Conservation (phyloP, 92 coral and sea anemone species). For the Porites lobata region DNA sequence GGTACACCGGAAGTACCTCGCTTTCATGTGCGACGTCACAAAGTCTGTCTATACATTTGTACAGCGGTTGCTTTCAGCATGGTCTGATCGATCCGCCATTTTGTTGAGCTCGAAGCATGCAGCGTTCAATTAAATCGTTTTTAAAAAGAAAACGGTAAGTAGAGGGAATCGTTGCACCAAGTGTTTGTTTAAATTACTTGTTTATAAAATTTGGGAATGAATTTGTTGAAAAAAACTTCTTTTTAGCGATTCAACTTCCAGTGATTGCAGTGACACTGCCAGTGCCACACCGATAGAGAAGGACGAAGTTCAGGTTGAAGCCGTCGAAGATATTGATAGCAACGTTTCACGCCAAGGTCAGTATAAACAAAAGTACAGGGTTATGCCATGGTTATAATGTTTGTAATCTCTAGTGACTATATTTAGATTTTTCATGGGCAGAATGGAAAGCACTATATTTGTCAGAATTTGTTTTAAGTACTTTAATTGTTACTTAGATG, state of each 20-base stretch:
- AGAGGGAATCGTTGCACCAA: slow-evolving; percentile 33
- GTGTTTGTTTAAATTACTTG: slow-evolving; percentile 25
- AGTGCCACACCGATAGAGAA: slow-evolving; percentile 35
- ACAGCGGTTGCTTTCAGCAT: slow-evolving; percentile 31
- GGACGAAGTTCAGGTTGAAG: slow-evolving; percentile 33
- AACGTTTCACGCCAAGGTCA: slow-evolving; percentile 37
- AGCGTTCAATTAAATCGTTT: slow-evolving; percentile 28
- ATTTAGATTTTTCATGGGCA: slow-evolving; percentile 29
- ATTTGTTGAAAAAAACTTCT: slow-evolving; percentile 30
- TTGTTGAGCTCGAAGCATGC: slow-evolving; percentile 3
- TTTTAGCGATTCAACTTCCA: slow-evolving; percentile 36
- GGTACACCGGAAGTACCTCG: slow-evolving; percentile 31
- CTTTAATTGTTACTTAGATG: too few species aligned
- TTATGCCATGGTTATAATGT: slow-evolving; percentile 35
- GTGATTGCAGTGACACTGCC: slow-evolving; percentile 40
- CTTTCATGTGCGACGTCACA: slow-evolving; percentile 32
- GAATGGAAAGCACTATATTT: slow-evolving; percentile 5
- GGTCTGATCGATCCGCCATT: slow-evolving; percentile 23
- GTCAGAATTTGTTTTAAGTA: too few species aligned
- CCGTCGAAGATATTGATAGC: slow-evolving; percentile 30
- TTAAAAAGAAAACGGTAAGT: slow-evolving; percentile 15
- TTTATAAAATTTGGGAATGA: slow-evolving; percentile 29
- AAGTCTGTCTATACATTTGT: slow-evolving; percentile 33
- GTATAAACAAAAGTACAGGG: slow-evolving; percentile 38
- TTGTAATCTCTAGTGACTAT: slow-evolving; percentile 37